phyloP scores from a whole-genome alignment of 2,888 invertebrate genomes.

The Eupeodes latifasciatus region DNA sequence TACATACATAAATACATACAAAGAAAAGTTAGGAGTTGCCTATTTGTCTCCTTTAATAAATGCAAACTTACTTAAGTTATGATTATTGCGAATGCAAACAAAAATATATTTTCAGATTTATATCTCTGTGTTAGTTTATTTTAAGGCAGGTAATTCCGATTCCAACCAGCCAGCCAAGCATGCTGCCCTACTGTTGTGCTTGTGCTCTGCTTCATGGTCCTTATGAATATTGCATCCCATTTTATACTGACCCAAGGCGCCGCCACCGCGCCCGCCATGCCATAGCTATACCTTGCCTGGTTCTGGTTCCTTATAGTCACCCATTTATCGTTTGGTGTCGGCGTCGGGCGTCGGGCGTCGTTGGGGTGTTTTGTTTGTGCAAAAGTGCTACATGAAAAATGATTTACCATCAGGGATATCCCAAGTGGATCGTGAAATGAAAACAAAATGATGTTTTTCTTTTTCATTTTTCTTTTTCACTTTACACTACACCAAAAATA shows the following conservation, averaged over 20 bases:
- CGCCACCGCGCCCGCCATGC: background rate
- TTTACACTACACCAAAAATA: background rate
- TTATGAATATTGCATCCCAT: conserved; percentile 31
- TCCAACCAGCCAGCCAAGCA: background rate
- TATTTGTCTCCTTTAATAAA: background rate
- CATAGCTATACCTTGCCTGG: background rate
- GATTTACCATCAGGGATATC: conserved; percentile 52
- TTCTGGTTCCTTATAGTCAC: background rate
- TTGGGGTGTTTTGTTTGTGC: conserved; percentile 16
- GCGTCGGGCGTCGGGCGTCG: background rate
- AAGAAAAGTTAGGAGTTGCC: background rate
- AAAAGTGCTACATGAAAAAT: conserved; percentile 57
- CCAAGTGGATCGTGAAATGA: conserved; percentile 60
- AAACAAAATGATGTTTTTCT: conserved; percentile 54
- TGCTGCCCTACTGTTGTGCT: background rate
- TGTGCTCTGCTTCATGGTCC: background rate
- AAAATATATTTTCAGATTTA: no score
- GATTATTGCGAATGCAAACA: no score
- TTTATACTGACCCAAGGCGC: conserved; percentile 24
- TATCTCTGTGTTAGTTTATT: no score
- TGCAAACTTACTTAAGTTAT: no score
- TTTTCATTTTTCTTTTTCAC: conserved; percentile 1
- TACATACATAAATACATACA: background rate
- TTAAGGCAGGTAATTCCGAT: background rate
- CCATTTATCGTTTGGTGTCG: conserved; percentile 11